Percentiles rank a stretch among this genome's conserved stretches.
Conservation (phyloP, 2,888 invertebrate genomes). For the Protonemura montana region DNA sequence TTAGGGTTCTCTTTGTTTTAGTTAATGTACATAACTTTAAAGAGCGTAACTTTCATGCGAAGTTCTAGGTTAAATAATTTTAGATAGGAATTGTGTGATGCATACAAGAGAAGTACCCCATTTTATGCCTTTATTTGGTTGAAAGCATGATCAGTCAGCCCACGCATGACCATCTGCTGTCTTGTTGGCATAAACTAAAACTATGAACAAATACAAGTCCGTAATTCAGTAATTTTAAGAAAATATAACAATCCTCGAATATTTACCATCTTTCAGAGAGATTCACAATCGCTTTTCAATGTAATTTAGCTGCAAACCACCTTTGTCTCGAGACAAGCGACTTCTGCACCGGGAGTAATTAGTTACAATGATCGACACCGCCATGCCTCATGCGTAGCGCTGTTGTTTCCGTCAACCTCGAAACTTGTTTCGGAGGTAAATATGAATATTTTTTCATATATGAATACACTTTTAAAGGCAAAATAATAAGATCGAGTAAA, state of each 20-base stretch:
- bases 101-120: not conserved
- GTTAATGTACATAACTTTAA: not conserved
- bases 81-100: not conserved
- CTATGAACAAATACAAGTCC: no score
- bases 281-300: not conserved
- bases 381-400: slow-evolving; percentile 14
- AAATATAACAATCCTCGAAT: not conserved
- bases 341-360: not conserved
- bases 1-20: not conserved
- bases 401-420: not conserved
- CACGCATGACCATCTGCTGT: slow-evolving; percentile 16
- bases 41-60: not conserved
- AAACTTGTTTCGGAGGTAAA: not conserved
- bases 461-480: no score
- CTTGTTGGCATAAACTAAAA: not conserved
- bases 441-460: no score
- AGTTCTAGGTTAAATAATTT: not conserved
- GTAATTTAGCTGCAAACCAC: not conserved
- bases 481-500: no score
- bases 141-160: slow-evolving; percentile 26
- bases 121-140: not conserved
- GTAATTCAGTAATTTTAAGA: not conserved
- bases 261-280: slow-evolving; percentile 7
- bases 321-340: slow-evolving; percentile 1
- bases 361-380: not conserved